Base-by-base conservation (phyloP, 2,113 vertebrate genomes). In the Megaceryle torquata region DNA sequence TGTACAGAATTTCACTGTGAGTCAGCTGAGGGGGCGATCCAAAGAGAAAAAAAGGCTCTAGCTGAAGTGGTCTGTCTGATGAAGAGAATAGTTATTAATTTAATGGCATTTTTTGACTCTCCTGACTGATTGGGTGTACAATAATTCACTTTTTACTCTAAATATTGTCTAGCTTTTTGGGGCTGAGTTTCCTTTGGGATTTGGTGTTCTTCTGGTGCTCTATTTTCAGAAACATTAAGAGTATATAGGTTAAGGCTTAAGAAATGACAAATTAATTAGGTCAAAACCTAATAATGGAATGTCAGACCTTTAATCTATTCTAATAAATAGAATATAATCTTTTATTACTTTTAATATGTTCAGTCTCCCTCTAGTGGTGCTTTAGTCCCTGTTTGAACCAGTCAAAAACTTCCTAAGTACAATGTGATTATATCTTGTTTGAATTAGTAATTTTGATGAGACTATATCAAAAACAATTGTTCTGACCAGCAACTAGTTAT, bases 21-120 rank as follows among this genome's bases (percentile, higher is more conserved):
- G 91, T 98, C 97, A 94, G 39, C 59, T 89, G 97, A 97, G 97
- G 97, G 95, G 95, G 97, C 13, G 94, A 96, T 87, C 37, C 26
- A 65, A 65, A 54, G 60, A 75, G 88, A 86, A 69, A 59, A 82
- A 82, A 56, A 93, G 51, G 64, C 59, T 97, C 79, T 71, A 88
- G 71, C 59, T 78, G 20, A 96, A 97, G 89, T 85, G 59, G 75
- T 93, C 75, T 90, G 82, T 70, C 84, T 81, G 46, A 15, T 82
- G 65, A 78, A 82, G 65, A 89, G 15, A 80, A 60, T 46, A 72
- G n/a, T 79, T 94, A 91, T 90, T 95, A 92, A 95, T 53, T 94
- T 97, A 84, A 89, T 90, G 51, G 76, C 78, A 94, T 94, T 94
- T 91, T 33, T 78, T 84, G 53, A 72, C 44, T 88, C 54, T 54